These are phyloP conservation scores for Psix sp. DNA, from an alignment of 1,140 invertebrate genomes.

Conservation along the genomic window DNA sequence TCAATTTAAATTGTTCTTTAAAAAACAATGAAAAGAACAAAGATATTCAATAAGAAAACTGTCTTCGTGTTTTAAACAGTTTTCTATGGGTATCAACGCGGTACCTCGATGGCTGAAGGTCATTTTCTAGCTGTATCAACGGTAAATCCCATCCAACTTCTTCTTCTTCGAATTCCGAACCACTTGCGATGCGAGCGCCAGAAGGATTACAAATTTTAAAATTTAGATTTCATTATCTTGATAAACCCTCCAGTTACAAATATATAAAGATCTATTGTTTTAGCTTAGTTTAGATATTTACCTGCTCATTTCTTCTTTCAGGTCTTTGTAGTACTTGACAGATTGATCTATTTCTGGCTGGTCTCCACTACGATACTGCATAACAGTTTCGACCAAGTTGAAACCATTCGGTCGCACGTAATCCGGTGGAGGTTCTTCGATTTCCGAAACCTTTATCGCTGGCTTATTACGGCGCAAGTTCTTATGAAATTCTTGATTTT, in stretches of 20 bases:
- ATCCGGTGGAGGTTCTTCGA: conserved; percentile 78
- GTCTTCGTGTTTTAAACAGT: no score
- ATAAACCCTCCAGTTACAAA: conserved; percentile 9
- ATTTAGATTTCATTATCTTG: conserved; percentile 63
- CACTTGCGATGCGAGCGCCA: conserved; percentile 75
- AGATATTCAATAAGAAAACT: no score
- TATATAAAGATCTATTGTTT: background rate
- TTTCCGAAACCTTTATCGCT: conserved; percentile 77
- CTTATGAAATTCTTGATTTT: conserved; percentile 84
- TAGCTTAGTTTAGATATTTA: conserved; percentile 64
- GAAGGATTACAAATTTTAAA: conserved; percentile 71
- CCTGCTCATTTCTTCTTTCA: conserved; percentile 79
- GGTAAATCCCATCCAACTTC: conserved; percentile 78
- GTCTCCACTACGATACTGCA: conserved; percentile 69
- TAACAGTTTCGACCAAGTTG: conserved; percentile 78
- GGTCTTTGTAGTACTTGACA: conserved; percentile 75
- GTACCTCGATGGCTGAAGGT: conserved; percentile 75
- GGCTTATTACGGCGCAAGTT: conserved; percentile 82
- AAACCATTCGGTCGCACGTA: conserved; percentile 81
- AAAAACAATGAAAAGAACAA: conserved; percentile 13
- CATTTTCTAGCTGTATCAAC: conserved; percentile 78
- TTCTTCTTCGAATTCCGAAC: conserved; percentile 77
- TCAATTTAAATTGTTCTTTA: no score
- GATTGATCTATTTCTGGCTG: conserved; percentile 73
- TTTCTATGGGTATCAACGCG: conserved; percentile 39